Evolutionary conservation across 2,113 vertebrate species (phyloP).

Genomic region (Thunnus thynnus): DNA sequence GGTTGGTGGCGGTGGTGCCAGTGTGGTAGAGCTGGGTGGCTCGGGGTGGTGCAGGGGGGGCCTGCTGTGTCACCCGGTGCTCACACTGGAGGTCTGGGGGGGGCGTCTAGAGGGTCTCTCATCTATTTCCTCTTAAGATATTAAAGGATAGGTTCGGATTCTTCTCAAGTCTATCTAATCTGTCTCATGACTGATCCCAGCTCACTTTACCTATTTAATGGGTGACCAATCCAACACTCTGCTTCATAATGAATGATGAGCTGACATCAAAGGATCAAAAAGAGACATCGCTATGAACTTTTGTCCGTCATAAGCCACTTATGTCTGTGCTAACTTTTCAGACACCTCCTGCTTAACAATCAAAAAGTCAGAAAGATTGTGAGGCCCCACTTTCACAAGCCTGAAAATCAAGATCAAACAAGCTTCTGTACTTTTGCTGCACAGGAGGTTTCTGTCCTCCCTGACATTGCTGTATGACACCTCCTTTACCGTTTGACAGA

Average conservation of each 20-base stretch:
- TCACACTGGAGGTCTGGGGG: conserved; percentile 1
- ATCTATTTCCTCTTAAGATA: background rate
- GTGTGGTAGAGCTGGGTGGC: conserved; percentile 77
- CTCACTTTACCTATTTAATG: background rate
- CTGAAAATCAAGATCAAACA: background rate
- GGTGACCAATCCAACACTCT: background rate
- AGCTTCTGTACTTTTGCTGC: background rate
- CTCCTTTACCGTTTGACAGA: background rate
- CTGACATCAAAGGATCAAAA: background rate
- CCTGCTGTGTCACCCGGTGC: conserved; percentile 27
- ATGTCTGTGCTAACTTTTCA: no score
- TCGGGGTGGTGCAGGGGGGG: conserved; percentile 34
- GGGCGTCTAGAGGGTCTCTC: background rate
- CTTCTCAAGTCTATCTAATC: conserved; percentile 18
- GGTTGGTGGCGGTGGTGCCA: conserved; percentile 44
- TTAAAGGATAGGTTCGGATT: conserved; percentile 10
- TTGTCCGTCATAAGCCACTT: no score
- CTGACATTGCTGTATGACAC: background rate
- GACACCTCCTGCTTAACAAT: no score
- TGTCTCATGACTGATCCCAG: background rate
- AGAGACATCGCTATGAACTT: no score
- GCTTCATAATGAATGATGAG: background rate
- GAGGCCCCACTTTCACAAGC: background rate
- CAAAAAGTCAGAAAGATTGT: background rate
- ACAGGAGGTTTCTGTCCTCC: background rate